These are phyloP conservation scores for Diorhabda elongata DNA, from an alignment of 1,140 invertebrate species.

Conservation along the genomic window DNA sequence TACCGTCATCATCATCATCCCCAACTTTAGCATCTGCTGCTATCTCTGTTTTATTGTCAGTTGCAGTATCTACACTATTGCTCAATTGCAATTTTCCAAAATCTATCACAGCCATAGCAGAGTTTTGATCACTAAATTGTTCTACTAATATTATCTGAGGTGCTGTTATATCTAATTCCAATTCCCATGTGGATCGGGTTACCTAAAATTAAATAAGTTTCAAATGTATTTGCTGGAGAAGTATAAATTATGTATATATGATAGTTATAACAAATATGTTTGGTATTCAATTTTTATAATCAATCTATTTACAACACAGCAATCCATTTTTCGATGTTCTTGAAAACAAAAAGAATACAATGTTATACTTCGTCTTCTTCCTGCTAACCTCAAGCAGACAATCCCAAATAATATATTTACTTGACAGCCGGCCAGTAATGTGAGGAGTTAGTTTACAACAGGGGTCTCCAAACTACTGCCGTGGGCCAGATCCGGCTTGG, in stretches of 20 bases:
- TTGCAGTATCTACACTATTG: slow-evolving; percentile 50
- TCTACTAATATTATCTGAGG: slow-evolving; percentile 89
- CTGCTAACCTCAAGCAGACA: no score
- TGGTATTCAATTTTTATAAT: no score
- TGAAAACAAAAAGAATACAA: no score
- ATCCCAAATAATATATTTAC: no score
- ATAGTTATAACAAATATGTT: no score
- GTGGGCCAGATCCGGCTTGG: no score
- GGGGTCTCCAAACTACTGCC: no score
- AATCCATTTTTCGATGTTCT: no score
- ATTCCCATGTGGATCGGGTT: slow-evolving; percentile 75
- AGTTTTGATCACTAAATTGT: slow-evolving; percentile 72
- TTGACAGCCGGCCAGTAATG: no score
- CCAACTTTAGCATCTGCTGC: slow-evolving; percentile 37
- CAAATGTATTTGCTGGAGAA: not conserved
- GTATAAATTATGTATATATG: not conserved
- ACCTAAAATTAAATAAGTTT: slow-evolving; percentile 43
- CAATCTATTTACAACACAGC: no score
- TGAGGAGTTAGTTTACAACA: no score
- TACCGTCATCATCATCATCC: slow-evolving; percentile 51
- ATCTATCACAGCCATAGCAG: slow-evolving; percentile 77
- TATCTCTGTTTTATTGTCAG: slow-evolving; percentile 21
- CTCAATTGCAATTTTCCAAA: slow-evolving; percentile 76
- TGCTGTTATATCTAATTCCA: slow-evolving; percentile 87
- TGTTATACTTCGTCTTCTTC: no score